Conservation (phyloP, 2,797 vertebrate species). For the Potorous gilbertii region DNA sequence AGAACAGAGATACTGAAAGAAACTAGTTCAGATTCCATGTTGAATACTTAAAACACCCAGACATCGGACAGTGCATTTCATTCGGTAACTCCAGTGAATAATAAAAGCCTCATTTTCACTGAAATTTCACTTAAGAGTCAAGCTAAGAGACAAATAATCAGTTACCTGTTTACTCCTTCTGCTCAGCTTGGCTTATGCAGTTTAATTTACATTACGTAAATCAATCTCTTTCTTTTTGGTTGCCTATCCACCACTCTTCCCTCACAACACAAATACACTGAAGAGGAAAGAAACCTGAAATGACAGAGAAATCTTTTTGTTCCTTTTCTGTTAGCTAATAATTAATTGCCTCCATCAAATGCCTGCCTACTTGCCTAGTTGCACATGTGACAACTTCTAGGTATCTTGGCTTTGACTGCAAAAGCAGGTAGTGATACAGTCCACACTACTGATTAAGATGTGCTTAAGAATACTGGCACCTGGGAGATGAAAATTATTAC, state of each 20-base stretch:
- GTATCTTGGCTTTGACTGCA: background rate
- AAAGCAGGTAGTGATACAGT: background rate
- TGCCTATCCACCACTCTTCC: conserved; percentile 31
- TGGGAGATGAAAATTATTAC: conserved; percentile 9
- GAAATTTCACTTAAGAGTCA: conserved; percentile 45
- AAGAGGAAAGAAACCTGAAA: conserved; percentile 24
- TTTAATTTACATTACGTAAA: background rate
- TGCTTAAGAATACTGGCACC: background rate
- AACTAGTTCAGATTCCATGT: conserved; percentile 55
- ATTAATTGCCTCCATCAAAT: background rate
- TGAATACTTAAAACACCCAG: conserved; percentile 54
- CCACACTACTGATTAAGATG: background rate
- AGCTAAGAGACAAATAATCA: conserved; percentile 17
- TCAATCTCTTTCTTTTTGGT: conserved; percentile 36
- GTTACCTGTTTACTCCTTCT: background rate
- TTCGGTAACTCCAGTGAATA: conserved; percentile 52
- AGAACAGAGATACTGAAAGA: conserved; percentile 55
- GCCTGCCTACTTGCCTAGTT: background rate
- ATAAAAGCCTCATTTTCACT: conserved; percentile 10
- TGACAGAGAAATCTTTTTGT: background rate
- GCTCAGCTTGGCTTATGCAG: conserved; percentile 4
- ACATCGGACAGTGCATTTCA: conserved; percentile 55
- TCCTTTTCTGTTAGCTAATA: background rate
- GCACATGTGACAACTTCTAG: background rate
- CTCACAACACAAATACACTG: conserved; percentile 31